Evolutionary conservation across 2,113 vertebrate genomes (phyloP).

Genomic region (Notarius lentiginosus): DNA sequence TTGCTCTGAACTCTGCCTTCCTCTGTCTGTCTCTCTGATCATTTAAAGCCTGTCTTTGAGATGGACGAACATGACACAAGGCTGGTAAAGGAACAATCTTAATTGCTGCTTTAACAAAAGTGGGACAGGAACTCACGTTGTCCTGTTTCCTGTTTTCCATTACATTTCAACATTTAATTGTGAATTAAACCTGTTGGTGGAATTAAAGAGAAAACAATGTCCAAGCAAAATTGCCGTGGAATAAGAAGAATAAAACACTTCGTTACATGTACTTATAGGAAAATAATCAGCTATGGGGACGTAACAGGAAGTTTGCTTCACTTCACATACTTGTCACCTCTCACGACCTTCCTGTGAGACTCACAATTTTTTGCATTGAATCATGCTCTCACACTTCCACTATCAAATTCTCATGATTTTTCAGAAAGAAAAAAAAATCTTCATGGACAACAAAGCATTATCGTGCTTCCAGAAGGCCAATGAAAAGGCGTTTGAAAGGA

Average conservation of each 20-base stretch:
- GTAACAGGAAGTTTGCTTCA: not conserved
- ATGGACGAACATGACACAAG: too few species aligned
- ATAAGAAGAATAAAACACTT: not conserved
- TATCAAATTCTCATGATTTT: too few species aligned
- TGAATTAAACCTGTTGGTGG: not conserved
- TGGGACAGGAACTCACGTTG: not conserved
- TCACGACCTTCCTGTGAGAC: too few species aligned
- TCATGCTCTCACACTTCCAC: too few species aligned
- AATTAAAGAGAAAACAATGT: not conserved
- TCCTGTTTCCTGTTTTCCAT: conserved; percentile 4
- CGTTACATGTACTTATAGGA: not conserved
- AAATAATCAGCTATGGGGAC: not conserved
- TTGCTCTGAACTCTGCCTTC: conserved; percentile 56
- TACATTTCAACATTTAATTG: not conserved
- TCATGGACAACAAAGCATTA: too few species aligned
- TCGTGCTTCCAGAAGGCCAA: too few species aligned
- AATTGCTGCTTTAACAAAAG: not conserved
- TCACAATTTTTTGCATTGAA: too few species aligned
- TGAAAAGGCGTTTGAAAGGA: too few species aligned
- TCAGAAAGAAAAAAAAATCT: too few species aligned
- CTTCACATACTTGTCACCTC: too few species aligned
- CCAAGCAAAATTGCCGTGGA: too few species aligned
- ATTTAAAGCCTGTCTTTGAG: conserved; percentile 9
- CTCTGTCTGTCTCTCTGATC: conserved; percentile 40
- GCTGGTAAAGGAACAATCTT: not conserved